Percentiles rank a stretch among this genome's conserved stretches.
phyloP scores from a whole-genome alignment of 2,113 vertebrate genomes.

The Forbesichthys papilliferus region DNA sequence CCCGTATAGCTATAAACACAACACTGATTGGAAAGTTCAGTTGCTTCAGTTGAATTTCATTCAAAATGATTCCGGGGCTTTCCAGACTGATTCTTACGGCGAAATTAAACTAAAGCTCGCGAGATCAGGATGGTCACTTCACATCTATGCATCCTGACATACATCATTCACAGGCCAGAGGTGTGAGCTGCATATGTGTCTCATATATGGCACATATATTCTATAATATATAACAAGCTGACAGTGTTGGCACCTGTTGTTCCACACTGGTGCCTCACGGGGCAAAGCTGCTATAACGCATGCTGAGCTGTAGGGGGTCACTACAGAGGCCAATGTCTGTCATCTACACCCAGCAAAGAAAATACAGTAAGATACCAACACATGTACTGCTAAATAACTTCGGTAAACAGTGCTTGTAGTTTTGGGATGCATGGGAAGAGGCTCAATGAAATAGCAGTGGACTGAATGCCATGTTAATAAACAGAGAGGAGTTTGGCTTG shows the following conservation, averaged over 20 bases:
- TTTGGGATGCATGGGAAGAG: too few species aligned
- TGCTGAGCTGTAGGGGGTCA: slow-evolving; percentile 53
- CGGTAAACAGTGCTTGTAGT: too few species aligned
- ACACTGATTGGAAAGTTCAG: too few species aligned
- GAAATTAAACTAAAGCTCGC: too few species aligned
- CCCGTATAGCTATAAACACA: too few species aligned
- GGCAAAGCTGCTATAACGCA: slow-evolving; percentile 34
- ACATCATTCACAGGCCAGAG: slow-evolving; percentile 54
- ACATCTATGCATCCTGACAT: slow-evolving; percentile 40
- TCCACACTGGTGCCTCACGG: slow-evolving; percentile 28
- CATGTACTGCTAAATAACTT: too few species aligned
- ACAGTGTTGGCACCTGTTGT: slow-evolving; percentile 65
- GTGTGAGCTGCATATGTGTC: slow-evolving; percentile 64
- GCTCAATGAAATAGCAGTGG: too few species aligned
- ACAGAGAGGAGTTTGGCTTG: too few species aligned
- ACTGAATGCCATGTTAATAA: too few species aligned
- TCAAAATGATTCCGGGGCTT: too few species aligned
- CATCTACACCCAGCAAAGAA: slow-evolving; percentile 35
- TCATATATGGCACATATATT: background rate
- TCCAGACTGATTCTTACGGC: too few species aligned
- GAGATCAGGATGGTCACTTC: background rate
- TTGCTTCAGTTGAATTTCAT: too few species aligned
- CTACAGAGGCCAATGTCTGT: slow-evolving; percentile 45
- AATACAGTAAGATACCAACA: background rate
- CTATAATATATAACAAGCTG: slow-evolving; percentile 52